Evolutionary conservation across 2,888 invertebrate species (phyloP).

Genomic region (Tetramorium bicarinatum): DNA sequence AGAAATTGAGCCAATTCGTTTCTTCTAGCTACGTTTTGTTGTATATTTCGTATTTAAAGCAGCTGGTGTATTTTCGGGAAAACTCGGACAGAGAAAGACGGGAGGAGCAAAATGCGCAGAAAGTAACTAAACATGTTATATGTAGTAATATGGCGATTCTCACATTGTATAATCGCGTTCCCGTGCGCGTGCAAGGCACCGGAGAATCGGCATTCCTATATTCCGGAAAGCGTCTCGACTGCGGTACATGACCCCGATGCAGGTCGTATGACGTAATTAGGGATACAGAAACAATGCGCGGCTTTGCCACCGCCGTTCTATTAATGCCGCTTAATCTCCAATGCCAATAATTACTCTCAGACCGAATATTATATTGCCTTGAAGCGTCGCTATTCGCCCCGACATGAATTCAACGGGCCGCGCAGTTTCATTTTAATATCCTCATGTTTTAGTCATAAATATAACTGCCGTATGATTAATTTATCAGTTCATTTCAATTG

Average conservation of each 20-base stretch:
- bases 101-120: background rate
- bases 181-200: background rate
- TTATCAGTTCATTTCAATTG: constrained; percentile 50
- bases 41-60: background rate
- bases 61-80: background rate
- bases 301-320: constrained; percentile 31
- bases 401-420: constrained; percentile 29
- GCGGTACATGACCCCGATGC: constrained; percentile 32
- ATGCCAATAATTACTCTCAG: constrained; percentile 51
- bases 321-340: constrained; percentile 49
- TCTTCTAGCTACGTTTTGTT: background rate
- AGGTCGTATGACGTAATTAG: constrained; percentile 52
- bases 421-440: constrained; percentile 35
- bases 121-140: background rate
- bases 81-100: background rate
- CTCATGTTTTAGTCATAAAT: constrained; percentile 53
- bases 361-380: constrained; percentile 51
- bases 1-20: background rate
- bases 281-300: constrained; percentile 47
- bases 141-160: background rate
- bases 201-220: constrained; percentile 6
- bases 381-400: constrained; percentile 19
- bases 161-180: background rate
- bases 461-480: constrained; percentile 38
- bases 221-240: constrained; percentile 31